Base-by-base conservation (phyloP, 2,797 vertebrate species). In the Coregonus sp. region DNA sequence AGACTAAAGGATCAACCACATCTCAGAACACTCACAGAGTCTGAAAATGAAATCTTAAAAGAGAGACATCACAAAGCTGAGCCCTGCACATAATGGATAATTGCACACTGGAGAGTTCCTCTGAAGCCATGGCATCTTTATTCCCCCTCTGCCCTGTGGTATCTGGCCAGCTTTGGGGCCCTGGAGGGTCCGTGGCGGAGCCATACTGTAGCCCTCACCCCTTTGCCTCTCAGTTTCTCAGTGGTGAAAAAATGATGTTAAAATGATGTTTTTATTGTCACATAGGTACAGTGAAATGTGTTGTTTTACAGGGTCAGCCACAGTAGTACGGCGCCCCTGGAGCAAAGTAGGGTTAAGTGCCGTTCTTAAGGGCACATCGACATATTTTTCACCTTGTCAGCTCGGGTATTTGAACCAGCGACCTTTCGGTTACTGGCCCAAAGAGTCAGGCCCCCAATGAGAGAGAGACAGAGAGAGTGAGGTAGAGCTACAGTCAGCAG, bases 401-500 rank as follows among this genome's bases (percentile, higher is more conserved):
- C 40, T 47, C 40, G 9, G 40, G 40, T 47, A 47, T 47, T 9
- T 11, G 40, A 47, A 47, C 9, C 40, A 47, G 9, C 40, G 2
- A 47, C 9, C 40, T 47, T 47, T 47, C 40, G 40, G 7, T 40
- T 47, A 9, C 31, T 33, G 31, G 31, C 31, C 31, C 59, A n/a
- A 20, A 25, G 50, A n/a, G 61, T 67, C 65, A 52, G 18, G 35
- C 37, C 15, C 4, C 18, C 18, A 14, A 47, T n/a, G 37, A 51
- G 47, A 25, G 40, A 5, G 12, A 31, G 11, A 14, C 40, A 54
- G 47, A 5, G 47, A 29, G 40, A 52, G 11, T 40, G 40, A 14
- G 47, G 50, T 29, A 82, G 78, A 70, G 18, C 40, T 67, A 78
- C 1, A 47, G 80, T 85, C 70, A 77, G 68, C 69, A 63, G 61